Base-by-base conservation (phyloP, 2,797 vertebrate genomes). In the Halcyon chelicuti region DNA sequence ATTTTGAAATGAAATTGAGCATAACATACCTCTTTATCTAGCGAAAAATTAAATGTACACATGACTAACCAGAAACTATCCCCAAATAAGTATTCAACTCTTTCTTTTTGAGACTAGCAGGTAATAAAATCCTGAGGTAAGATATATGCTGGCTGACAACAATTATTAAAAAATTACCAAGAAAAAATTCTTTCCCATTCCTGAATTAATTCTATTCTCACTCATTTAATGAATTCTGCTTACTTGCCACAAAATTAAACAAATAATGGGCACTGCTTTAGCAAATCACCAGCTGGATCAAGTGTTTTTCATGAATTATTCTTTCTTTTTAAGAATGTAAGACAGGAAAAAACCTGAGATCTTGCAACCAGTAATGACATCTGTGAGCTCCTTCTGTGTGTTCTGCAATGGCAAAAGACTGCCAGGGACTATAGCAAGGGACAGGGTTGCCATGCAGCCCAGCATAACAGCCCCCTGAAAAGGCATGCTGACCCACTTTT, bases 401-500 rank as follows among this genome's bases (percentile, higher is more conserved):
- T 61, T 96, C 85, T 7, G 70, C 60, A 79, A 26, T 37, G 46
- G 85, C 44, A 79, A 87, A 95, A 88, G 33, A 66, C 72, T 35
- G 73, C 46, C 81, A 91, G 52, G 28, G 33, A 93, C 60, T 63
- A 71, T 11, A 77, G 74, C 0, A 10, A 88, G 47, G 55, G 66
- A 47, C 17, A 47, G 60, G 7, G 81, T 90, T 96, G 93, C 92
- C 81, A 83, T 51, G 93, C 62, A 95, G 83, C 88, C 79, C 60
- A 70, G 74, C 60, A 87, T 93, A 97, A 75, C 58, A 86, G 78
- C 29, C 47, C 86, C 47, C 67, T 92, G 76, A 83, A 95, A 95
- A 85, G 74, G 80, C 72, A 67, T 16, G 86, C 74, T 95, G 94
- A 96, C 95, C 92, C 94, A 91, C 86, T 95, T 97, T 92, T 68